phyloP scores from a whole-genome alignment of 2,113 vertebrate species.

The Dendrocopos noguchii region DNA sequence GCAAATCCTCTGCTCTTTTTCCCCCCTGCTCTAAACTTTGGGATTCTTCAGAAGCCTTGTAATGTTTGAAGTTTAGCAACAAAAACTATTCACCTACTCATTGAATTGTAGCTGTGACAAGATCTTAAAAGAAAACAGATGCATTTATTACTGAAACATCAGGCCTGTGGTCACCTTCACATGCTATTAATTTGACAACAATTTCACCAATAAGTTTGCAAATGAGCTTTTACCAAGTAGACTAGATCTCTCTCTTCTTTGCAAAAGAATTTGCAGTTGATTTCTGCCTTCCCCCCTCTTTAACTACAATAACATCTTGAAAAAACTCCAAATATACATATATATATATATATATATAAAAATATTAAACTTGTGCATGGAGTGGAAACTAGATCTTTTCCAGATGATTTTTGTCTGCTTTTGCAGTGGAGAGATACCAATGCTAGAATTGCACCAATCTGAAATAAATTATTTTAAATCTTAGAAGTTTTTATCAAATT shows the following conservation, averaged over 20 bases:
- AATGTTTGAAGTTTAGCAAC: background rate
- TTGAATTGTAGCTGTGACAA: conserved; percentile 5
- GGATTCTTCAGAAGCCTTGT: background rate
- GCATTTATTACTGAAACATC: background rate
- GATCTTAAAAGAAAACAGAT: conserved; percentile 19
- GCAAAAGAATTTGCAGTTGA: background rate
- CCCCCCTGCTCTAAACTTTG: background rate
- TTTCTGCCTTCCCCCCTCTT: accelerated
- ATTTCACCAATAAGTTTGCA: conserved; percentile 42
- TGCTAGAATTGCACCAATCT: background rate
- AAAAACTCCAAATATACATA: background rate
- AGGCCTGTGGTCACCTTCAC: background rate
- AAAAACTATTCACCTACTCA: background rate
- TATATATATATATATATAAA: background rate
- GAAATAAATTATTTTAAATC: background rate
- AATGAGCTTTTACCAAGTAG: background rate
- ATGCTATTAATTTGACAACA: conserved; percentile 17
- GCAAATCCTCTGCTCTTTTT: background rate
- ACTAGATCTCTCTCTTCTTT: background rate
- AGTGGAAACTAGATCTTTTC: background rate
- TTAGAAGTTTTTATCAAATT: background rate
- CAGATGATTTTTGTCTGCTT: background rate
- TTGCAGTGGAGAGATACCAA: background rate
- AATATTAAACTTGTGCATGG: background rate
- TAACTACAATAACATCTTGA: background rate